phyloP scores from a whole-genome alignment of 2,797 vertebrate genomes.

The Lacerta bilineata region DNA sequence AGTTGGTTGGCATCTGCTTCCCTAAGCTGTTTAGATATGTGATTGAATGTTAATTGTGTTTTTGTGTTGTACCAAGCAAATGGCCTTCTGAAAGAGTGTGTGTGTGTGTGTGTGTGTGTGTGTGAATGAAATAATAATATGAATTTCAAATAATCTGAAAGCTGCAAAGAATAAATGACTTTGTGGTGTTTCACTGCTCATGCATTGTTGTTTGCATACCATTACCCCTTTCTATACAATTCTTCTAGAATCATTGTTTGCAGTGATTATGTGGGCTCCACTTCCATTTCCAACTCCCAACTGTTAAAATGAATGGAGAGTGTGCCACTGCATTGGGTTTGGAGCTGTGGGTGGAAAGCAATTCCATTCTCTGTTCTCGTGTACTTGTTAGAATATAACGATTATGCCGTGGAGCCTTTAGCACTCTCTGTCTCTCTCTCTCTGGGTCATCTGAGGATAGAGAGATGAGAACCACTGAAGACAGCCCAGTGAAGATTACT shows the following conservation, averaged over 20 bases:
- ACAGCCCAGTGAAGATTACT: constrained; percentile 54
- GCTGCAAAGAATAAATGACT: not conserved
- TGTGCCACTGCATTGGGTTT: not conserved
- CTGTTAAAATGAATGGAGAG: constrained; percentile 24
- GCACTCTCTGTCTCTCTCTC: constrained; percentile 15
- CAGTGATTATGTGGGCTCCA: constrained; percentile 14
- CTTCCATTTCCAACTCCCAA: not conserved
- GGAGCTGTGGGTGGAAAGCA: constrained; percentile 16
- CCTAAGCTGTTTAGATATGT: constrained; percentile 31
- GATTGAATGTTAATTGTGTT: constrained; percentile 34
- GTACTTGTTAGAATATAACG: not conserved
- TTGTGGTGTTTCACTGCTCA: not conserved
- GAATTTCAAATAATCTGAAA: not conserved
- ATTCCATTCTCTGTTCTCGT: constrained; percentile 27
- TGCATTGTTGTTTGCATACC: not conserved
- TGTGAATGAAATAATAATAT: not conserved
- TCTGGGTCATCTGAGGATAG: constrained; percentile 69
- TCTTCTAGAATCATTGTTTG: not conserved
- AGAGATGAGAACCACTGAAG: constrained; percentile 42
- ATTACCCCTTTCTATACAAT: not conserved
- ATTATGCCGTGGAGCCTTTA: constrained; percentile 52
- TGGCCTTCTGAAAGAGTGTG: no score
- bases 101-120: not conserved
- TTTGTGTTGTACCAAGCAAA: constrained; percentile 44
- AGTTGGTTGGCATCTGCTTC: not conserved